phyloP scores from a whole-genome alignment of 2,888 invertebrate genomes.

The Spilarctia lutea region DNA sequence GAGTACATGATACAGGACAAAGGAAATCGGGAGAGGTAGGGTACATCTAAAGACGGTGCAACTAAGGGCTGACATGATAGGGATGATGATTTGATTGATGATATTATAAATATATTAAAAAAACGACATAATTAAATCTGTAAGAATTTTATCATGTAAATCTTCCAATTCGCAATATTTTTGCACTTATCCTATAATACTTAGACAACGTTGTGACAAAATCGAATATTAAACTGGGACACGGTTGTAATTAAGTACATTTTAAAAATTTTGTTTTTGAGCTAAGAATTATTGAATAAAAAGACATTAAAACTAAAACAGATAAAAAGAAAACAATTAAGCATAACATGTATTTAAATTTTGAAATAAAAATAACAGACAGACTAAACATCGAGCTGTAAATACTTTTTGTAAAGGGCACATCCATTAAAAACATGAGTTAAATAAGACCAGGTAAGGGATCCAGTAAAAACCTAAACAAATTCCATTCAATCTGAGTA shows the following conservation, averaged over 20 bases:
- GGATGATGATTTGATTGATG: no score
- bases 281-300: background rate
- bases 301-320: background rate
- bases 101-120: background rate
- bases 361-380: background rate
- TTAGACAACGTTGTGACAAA: constrained; percentile 56
- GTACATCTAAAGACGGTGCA: no score
- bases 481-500: background rate
- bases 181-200: constrained; percentile 61
- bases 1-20: no score
- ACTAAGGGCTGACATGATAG: background rate
- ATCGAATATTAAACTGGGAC: constrained; percentile 43
- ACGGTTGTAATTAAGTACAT: constrained; percentile 52
- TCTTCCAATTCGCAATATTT: constrained; percentile 28
- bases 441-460: background rate
- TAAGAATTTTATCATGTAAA: background rate
- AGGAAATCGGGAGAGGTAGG: background rate
- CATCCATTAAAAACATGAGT: background rate
- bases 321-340: background rate
- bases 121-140: constrained; percentile 4
- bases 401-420: background rate
- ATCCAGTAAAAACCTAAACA: background rate
- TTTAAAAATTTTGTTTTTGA: constrained; percentile 11
- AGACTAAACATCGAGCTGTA: background rate
- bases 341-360: background rate